Evolutionary conservation across 2,797 vertebrate genomes (phyloP).

Genomic region (Sebastes steindachneri): DNA sequence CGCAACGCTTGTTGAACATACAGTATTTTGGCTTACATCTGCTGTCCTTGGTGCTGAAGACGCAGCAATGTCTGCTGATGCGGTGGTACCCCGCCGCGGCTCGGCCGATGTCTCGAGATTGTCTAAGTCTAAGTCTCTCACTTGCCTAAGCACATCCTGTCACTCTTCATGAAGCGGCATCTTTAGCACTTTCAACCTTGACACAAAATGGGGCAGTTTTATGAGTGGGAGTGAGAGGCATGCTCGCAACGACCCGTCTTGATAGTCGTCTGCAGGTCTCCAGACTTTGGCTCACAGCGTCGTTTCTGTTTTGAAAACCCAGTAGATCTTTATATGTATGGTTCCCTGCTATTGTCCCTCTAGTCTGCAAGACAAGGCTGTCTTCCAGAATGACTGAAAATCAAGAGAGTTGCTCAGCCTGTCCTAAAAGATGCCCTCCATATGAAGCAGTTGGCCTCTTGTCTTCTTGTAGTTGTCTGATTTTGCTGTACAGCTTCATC

Average conservation of each 20-base stretch:
- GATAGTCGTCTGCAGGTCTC: neutral
- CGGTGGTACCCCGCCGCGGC: neutral
- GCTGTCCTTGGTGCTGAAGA: conserved; percentile 4
- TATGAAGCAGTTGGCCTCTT: neutral
- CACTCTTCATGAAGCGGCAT: conserved; percentile 13
- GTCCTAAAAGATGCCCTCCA: neutral
- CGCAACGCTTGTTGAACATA: neutral
- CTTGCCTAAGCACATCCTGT: conserved; percentile 5
- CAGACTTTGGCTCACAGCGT: neutral
- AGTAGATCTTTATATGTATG: neutral
- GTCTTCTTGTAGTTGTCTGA: neutral
- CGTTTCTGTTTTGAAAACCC: neutral
- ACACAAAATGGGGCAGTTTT: conserved; percentile 13
- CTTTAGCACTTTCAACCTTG: conserved; percentile 9
- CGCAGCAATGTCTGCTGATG: conserved; percentile 10
- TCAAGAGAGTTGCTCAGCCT: conserved; percentile 7
- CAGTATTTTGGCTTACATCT: neutral
- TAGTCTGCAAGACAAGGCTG: neutral
- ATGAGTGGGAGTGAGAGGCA: neutral
- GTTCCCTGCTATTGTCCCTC: neutral
- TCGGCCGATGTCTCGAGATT: neutral
- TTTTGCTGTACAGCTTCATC: conserved; percentile 7
- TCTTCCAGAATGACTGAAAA: conserved; percentile 21
- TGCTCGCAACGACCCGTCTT: neutral
- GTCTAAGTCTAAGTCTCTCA: conserved; percentile 1